A percentile compares a stretch with the other conserved stretches of the same genome.
These are phyloP conservation scores for Drosophila leonis DNA, from an alignment of 2,888 invertebrate genomes.

Conservation along the genomic window DNA sequence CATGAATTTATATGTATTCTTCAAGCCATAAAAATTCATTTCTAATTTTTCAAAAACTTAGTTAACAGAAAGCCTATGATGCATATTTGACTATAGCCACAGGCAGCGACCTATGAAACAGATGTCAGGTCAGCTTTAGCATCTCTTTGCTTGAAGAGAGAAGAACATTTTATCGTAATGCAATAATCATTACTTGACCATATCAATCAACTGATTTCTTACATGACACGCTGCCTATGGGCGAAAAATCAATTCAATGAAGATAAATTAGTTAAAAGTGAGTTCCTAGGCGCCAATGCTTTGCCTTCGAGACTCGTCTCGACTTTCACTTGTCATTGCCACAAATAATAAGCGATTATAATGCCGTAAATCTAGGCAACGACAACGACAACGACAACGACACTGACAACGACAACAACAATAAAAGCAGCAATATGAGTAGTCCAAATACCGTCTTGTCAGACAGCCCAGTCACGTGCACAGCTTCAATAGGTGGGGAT, in stretches of 20 bases:
- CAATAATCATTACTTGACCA: constrained; percentile 1
- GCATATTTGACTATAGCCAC: not conserved
- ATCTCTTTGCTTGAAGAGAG: not conserved
- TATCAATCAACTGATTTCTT: constrained; percentile 6
- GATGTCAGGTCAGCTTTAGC: no score
- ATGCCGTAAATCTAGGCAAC: constrained; percentile 49
- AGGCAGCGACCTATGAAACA: not conserved
- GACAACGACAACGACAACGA: not conserved
- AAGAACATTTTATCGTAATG: not conserved
- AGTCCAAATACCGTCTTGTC: not conserved
- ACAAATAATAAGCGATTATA: constrained; percentile 71
- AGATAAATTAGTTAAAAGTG: constrained; percentile 62
- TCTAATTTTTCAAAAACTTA: not conserved
- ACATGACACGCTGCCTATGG: not conserved
- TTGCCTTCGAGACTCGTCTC: constrained; percentile 12
- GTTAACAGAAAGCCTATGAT: not conserved
- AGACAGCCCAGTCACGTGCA: constrained; percentile 52
- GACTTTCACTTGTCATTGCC: constrained; percentile 56
- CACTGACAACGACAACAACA: constrained; percentile 4
- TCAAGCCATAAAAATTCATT: not conserved
- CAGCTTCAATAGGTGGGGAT: constrained; percentile 11
- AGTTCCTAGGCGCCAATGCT: constrained; percentile 8
- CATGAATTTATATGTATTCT: not conserved
- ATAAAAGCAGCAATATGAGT: constrained; percentile 13
- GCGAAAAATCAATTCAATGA: constrained; percentile 52